phyloP scores from a whole-genome alignment of 2,888 invertebrate genomes.

The Allacma fusca region DNA sequence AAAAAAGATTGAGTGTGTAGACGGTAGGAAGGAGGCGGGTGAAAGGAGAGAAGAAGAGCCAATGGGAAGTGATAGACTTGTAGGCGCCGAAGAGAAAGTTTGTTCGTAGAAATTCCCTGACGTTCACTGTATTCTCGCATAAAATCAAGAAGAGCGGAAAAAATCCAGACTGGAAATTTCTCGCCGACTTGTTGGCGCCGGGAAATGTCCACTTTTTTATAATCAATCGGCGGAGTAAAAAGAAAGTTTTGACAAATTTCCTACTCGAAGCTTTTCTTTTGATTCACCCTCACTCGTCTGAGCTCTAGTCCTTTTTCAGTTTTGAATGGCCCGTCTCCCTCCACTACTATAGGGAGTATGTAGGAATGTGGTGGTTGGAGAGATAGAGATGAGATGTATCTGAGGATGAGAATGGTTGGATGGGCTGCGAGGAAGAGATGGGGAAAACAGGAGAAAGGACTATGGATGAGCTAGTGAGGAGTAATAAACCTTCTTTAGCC shows the following conservation, averaged over 20 bases:
- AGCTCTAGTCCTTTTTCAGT: not conserved
- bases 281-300: constrained; percentile 24
- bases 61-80: constrained; percentile 59
- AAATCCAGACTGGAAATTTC: constrained; percentile 45
- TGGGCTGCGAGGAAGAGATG: not conserved
- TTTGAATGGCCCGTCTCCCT: constrained; percentile 14
- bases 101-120: constrained; percentile 48
- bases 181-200: constrained; percentile 61
- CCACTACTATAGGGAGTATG: constrained; percentile 8
- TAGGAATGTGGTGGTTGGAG: too few species aligned
- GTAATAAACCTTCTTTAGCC: constrained; percentile 14
- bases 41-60: constrained; percentile 60
- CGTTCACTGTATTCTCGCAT: constrained; percentile 26
- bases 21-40: constrained; percentile 57
- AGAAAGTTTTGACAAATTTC: constrained; percentile 59
- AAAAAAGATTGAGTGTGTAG: constrained; percentile 50
- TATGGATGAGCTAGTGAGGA: constrained; percentile 5
- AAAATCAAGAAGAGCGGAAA: constrained; percentile 30
- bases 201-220: constrained; percentile 61
- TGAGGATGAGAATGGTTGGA: not conserved
- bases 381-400: not conserved
- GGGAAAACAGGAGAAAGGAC: not conserved
- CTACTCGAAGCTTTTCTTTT: constrained; percentile 44
- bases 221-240: constrained; percentile 55
- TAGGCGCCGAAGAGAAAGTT: constrained; percentile 61